Evolutionary conservation across 2,113 vertebrate species (phyloP), one percentile per base, ranked within the genome.

Genomic region (Panthera tigris): DNA sequence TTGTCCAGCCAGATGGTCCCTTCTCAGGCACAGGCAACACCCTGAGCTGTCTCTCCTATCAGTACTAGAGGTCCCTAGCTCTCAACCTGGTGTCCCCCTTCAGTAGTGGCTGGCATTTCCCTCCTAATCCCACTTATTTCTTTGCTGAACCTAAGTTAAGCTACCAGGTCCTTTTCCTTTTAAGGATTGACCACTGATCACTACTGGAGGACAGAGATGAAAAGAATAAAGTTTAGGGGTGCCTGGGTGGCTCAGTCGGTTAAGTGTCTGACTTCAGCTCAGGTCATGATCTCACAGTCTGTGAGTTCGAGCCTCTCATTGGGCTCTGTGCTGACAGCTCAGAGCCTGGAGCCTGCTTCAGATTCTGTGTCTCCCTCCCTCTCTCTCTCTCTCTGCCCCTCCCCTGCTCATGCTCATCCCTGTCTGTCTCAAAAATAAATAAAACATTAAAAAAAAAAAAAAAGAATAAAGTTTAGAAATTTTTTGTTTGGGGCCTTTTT

Each of bases 391-490:
- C 45, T 45, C 45, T 45, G 7, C 45, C 45, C 45, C 45, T 45
- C 45, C 45, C 45, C 45, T 45, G 45, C 45, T 45, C 45, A 45
- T 45, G 45, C 45, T 45, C 45, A 45, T 45, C 45, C 45, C 45
- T 45, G 45, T 45, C 45, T 45, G 45, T 9, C 45, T 45, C 45
- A 45, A 45, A 45, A 45, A 45, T 45, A 45, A 45, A 45, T 45
- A 45, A 45, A 45, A 45, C 45, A 45, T 45, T 9, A 45, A 45
- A 45, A 45, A 7, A 45, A 45, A 7, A 45, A 45, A 45, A 50
- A 91, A 95, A 93, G 79, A 97, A 55, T 68, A 52, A 93, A 74
- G 19, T 84, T 88, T 88, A 91, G 74, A 74, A 91, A 95, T 87
- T 55, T 19, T 93, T 80, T n/a, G 11, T 87, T 66, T 88, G 61